These are phyloP conservation scores for Pyrrhia umbra DNA, from an alignment of 2,888 invertebrate genomes.

Conservation along the genomic window DNA sequence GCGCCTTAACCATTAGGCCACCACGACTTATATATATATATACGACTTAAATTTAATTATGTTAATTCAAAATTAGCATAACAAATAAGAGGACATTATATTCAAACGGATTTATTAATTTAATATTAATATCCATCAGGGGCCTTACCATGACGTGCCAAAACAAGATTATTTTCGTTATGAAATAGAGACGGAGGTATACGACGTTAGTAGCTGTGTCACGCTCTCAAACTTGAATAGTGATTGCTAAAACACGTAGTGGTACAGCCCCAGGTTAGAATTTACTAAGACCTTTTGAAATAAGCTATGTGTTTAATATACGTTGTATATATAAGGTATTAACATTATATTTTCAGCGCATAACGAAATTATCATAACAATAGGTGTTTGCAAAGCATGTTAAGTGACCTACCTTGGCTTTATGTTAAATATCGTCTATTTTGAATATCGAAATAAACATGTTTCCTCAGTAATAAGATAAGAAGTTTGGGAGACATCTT, in stretches of 20 bases:
- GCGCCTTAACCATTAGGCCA: too few species aligned
- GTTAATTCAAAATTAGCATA: not conserved
- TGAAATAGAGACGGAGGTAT: too few species aligned
- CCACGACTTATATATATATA: too few species aligned
- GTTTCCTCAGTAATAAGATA: not conserved
- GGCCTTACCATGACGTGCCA: too few species aligned
- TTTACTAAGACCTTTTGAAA: too few species aligned
- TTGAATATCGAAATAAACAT: not conserved
- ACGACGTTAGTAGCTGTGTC: too few species aligned
- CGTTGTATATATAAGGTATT: slow-evolving; percentile 5
- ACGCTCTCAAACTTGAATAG: too few species aligned
- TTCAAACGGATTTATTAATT: slow-evolving; percentile 1
- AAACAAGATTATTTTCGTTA: too few species aligned
- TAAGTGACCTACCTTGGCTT: slow-evolving; percentile 28
- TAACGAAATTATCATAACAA: slow-evolving; percentile 49
- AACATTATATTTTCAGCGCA: slow-evolving; percentile 14
- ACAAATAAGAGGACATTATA: not conserved
- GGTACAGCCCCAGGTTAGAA: too few species aligned
- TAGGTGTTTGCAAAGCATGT: slow-evolving; percentile 4
- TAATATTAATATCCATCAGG: not conserved
- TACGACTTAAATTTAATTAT: too few species aligned
- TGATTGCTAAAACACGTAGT: too few species aligned
- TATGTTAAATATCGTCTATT: slow-evolving; percentile 30
- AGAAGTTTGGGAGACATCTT: not conserved
- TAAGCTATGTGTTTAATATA: too few species aligned